Percentiles rank a stretch among this genome's conserved stretches.
Conservation (phyloP, 2,113 vertebrate species). For the Mormyrus lacerda region DNA sequence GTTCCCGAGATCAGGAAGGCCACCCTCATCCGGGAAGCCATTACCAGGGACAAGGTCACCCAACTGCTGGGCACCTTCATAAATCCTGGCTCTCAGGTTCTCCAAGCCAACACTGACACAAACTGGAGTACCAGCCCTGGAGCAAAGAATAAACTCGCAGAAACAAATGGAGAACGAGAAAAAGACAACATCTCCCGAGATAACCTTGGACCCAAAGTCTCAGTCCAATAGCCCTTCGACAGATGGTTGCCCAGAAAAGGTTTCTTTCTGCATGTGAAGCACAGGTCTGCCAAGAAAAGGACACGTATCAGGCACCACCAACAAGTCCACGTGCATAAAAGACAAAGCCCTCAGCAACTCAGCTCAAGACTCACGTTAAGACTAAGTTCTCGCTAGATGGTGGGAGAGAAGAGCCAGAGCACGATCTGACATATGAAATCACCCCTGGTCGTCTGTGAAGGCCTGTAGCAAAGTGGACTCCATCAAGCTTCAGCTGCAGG, state of each 20-base stretch:
- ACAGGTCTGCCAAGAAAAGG: background rate
- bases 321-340: background rate
- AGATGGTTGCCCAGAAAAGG: background rate
- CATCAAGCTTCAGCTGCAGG: background rate
- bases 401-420: background rate
- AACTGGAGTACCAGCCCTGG: background rate
- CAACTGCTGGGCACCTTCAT: background rate
- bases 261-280: background rate
- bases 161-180: background rate
- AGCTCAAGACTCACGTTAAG: background rate
- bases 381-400: background rate
- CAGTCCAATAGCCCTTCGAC: background rate
- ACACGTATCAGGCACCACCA: background rate
- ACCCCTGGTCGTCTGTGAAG: background rate
- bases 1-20: background rate
- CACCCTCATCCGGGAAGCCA: constrained; percentile 7
- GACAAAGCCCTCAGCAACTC: background rate
- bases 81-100: background rate
- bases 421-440: background rate
- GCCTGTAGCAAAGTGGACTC: background rate
- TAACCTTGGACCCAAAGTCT: background rate
- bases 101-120: background rate
- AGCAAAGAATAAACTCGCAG: background rate
- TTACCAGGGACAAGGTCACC: background rate
- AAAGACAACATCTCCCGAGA: background rate